Conservation (phyloP, 1,140 invertebrate genomes). For the Megalonaias nervosa region DNA sequence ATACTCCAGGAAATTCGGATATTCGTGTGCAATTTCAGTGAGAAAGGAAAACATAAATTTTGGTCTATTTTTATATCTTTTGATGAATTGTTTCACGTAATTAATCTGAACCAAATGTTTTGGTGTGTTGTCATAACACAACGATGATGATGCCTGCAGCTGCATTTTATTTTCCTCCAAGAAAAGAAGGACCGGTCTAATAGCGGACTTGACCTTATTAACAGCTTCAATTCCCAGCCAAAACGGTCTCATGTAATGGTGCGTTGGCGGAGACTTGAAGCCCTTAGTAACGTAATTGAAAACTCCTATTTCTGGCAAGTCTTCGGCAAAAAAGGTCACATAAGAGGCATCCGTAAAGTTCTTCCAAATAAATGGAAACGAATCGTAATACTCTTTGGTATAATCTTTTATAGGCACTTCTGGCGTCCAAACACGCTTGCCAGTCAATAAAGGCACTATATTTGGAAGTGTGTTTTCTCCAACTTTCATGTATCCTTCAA, state of each 20-base stretch:
- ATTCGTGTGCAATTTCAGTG: constrained; percentile 41
- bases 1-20: constrained; percentile 37
- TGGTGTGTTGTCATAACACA: constrained; percentile 42
- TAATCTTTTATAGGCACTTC: constrained; percentile 65
- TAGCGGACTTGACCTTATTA: constrained; percentile 30
- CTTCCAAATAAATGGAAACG: constrained; percentile 73
- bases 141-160: constrained; percentile 27
- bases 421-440: constrained; percentile 43
- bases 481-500: constrained; percentile 68
- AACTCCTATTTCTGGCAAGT: constrained; percentile 70
- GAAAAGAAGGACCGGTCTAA: constrained; percentile 24
- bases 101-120: constrained; percentile 40
- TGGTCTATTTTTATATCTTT: constrained; percentile 30
- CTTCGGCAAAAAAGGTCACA: constrained; percentile 73
- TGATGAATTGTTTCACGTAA: constrained; percentile 45
- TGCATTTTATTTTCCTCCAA: constrained; percentile 41
- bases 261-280: constrained; percentile 70
- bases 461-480: constrained; percentile 44
- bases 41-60: constrained; percentile 43
- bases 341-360: constrained; percentile 71
- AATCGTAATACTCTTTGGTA: constrained; percentile 62
- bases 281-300: constrained; percentile 73
- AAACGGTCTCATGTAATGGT: constrained; percentile 72
- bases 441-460: constrained; percentile 33
- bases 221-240: constrained; percentile 61